Conservation (phyloP, 2,113 vertebrate species). For the Tinamus guttatus region DNA sequence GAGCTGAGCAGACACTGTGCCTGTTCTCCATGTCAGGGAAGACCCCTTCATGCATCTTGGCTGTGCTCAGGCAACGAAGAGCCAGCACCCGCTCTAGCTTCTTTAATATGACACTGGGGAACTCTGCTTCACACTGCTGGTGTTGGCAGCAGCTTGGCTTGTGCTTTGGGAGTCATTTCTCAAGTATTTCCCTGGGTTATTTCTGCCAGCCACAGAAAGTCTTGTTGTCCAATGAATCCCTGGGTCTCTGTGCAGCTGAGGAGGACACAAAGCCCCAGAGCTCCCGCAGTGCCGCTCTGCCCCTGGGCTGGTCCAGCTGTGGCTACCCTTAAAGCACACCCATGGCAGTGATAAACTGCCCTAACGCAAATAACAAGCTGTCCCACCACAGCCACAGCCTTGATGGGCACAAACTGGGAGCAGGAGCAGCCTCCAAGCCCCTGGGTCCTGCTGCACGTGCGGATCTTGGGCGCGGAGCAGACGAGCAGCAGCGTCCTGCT, state of each 20-base stretch:
- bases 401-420: rapidly evolving
- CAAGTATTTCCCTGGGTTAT: neutral
- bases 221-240: neutral
- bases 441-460: too few species aligned
- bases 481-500: neutral
- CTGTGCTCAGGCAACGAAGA: neutral
- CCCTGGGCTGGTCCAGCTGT: neutral
- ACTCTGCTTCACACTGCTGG: neutral
- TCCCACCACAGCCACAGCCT: neutral
- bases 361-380: neutral
- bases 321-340: neutral
- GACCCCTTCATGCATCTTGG: neutral
- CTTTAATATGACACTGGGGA: neutral
- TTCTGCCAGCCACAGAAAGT: neutral
- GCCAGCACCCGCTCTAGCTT: neutral
- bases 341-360: neutral
- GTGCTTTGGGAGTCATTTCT: neutral
- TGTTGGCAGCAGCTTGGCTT: neutral
- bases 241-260: neutral
- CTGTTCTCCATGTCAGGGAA: neutral
- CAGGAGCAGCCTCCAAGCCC: neutral
- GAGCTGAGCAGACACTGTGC: too few species aligned
- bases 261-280: rapidly evolving
- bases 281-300: too few species aligned
- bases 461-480: rapidly evolving